phyloP scores from a whole-genome alignment of 2,888 invertebrate genomes.

The Toxonevra muliebris region DNA sequence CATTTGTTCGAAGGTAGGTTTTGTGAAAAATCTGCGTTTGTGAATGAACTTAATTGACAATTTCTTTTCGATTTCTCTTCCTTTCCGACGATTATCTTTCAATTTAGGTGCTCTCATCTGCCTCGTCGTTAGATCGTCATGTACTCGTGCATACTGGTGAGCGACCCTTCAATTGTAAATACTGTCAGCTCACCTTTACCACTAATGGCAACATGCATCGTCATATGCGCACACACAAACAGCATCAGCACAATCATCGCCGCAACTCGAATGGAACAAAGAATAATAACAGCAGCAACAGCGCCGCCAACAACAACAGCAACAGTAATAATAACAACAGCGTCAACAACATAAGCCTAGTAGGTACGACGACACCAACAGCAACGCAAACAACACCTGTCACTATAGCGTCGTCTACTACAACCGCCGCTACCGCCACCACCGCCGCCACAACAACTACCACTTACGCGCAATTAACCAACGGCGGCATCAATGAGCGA shows the following conservation, averaged over 20 bases:
- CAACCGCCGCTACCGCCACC: constrained; percentile 8
- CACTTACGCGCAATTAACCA: constrained; percentile 31
- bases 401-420: constrained; percentile 29
- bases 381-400: constrained; percentile 31
- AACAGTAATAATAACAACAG: constrained; percentile 38
- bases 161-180: constrained; percentile 80
- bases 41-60: background rate
- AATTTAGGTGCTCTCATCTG: constrained; percentile 74
- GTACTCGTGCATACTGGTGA: constrained; percentile 83
- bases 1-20: constrained; percentile 65
- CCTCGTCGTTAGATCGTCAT: constrained; percentile 81
- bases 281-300: constrained; percentile 38
- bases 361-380: constrained; percentile 37
- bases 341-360: constrained; percentile 22
- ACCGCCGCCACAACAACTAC: background rate
- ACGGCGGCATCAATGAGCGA: constrained; percentile 28
- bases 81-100: background rate
- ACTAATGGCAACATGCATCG: constrained; percentile 89
- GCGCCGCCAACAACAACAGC: constrained; percentile 34
- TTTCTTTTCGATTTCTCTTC: constrained; percentile 9
- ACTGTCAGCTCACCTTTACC: constrained; percentile 82
- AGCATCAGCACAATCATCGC: constrained; percentile 62
- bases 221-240: constrained; percentile 78
- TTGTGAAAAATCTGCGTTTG: background rate
- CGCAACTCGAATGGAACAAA: constrained; percentile 52